Evolutionary conservation across 1,140 invertebrate species (phyloP).

Genomic region (Drosophila gunungcola): DNA sequence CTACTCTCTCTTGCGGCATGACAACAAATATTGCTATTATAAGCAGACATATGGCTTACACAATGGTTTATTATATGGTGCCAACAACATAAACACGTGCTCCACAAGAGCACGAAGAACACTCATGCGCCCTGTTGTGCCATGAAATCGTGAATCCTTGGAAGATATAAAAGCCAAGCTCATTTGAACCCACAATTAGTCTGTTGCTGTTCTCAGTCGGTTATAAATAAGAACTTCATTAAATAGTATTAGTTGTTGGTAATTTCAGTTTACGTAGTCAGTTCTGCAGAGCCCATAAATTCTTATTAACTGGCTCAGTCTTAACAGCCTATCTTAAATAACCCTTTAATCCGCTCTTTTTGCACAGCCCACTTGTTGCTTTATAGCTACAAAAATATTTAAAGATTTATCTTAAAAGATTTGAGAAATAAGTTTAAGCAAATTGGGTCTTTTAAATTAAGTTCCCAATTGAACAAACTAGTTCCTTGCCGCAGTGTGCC

Average conservation of each 20-base stretch:
- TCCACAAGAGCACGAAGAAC: constrained; percentile 13
- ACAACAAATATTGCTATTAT: constrained; percentile 18
- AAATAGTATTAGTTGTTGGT: neutral
- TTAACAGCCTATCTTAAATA: neutral
- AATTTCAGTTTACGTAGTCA: constrained; percentile 1
- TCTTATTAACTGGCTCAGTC: neutral
- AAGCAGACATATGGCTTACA: constrained; percentile 12
- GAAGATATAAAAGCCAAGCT: constrained; percentile 22
- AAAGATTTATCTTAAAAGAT: neutral
- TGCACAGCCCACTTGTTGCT: constrained; percentile 14
- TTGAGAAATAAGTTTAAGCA: neutral
- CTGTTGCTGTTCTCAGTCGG: constrained; percentile 23
- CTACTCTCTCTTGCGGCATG: neutral
- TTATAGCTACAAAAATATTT: neutral
- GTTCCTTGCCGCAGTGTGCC: neutral
- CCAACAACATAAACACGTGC: constrained; percentile 32
- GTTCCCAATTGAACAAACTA: too few relatives aligned
- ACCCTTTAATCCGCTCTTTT: constrained; percentile 1
- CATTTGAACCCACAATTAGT: constrained; percentile 15
- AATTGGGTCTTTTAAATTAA: neutral
- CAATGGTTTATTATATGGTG: constrained; percentile 7
- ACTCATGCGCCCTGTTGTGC: constrained; percentile 26
- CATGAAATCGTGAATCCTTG: neutral
- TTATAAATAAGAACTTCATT: constrained; percentile 3
- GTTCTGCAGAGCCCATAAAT: neutral